Base-by-base conservation (phyloP, 2,888 invertebrate genomes). In the Aspidiotus destructor region DNA sequence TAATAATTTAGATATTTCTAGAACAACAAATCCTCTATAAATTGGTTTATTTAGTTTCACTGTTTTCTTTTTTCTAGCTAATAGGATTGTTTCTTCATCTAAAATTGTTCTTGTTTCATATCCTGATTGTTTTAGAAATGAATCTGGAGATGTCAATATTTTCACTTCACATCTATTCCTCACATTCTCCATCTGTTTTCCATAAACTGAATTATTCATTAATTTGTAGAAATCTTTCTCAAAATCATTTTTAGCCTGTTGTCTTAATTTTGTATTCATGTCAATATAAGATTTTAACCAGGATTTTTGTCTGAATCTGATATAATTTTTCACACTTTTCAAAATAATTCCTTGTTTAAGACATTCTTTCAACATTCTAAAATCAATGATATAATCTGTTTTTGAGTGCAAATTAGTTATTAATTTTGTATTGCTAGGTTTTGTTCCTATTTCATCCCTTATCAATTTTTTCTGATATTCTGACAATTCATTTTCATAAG, bases 11-110 rank as follows among this genome's bases (percentile, higher is more conserved):
- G 60, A 55, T 55, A 55, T n/a, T 55, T 55, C 17, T 7, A 55
- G 16, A 55, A 55, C 55, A 1, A 55, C 55, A 55, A 55, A 55
- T 55, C 55, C 55, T 55, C 17, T 7, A 55, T 55, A 55, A 55
- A 55, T 55, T 60, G 60, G 60, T 40, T 57, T 60, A 60, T 60
- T 60, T 41, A 60, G 40, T 60, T 60, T 40, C 11, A 60, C 60
- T 9, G 60, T 40, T 7, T 60, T 16, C 60, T 60, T 41, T 60
- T 60, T 60, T 40, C 60, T 60, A 40, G 13, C 40, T 6, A 60
- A 11, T 40, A 60, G 41, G 41, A 60, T 40, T 28, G 60, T 60
- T 11, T 60, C 60, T 60, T 60, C 60, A 41, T 60, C 60, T 41
- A 60, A 5, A 28, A 60, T 60, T 17, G 41, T 60, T 60, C 60